phyloP scores from a whole-genome alignment of 2,797 vertebrate genomes.

The Rhinogobio ventralis region DNA sequence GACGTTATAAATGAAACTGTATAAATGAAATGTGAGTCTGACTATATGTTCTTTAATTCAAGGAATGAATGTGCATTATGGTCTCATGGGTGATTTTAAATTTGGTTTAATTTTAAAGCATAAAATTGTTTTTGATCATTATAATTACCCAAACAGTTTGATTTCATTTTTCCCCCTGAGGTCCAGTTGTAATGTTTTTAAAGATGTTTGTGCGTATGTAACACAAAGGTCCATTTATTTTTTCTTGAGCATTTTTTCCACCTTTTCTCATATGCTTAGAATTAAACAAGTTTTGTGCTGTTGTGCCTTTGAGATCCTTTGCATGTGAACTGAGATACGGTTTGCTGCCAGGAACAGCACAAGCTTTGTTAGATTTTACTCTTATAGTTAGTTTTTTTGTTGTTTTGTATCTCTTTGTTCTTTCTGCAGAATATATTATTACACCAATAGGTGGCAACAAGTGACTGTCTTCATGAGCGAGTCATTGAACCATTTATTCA shows the following conservation, averaged over 20 bases:
- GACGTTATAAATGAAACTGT: slow-evolving; percentile 5
- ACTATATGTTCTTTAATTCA: slow-evolving; percentile 8
- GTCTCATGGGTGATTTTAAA: not conserved
- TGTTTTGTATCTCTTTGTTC: not conserved
- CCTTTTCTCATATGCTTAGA: not conserved
- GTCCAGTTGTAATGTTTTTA: slow-evolving; percentile 22
- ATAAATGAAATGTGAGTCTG: not conserved
- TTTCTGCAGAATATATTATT: not conserved
- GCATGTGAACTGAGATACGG: not conserved
- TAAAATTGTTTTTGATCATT: slow-evolving; percentile 18
- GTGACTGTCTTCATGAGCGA: not conserved
- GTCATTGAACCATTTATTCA: not conserved
- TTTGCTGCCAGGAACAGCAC: not conserved
- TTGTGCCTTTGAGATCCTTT: slow-evolving; percentile 17
- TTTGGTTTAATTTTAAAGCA: slow-evolving; percentile 21
- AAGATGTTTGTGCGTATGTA: slow-evolving; percentile 2
- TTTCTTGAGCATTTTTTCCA: slow-evolving; percentile 16
- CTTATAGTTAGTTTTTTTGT: not conserved
- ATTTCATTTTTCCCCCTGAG: slow-evolving; percentile 5
- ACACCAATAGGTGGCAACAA: not conserved
- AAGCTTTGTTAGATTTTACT: not conserved
- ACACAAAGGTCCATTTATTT: slow-evolving; percentile 11
- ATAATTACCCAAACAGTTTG: slow-evolving; percentile 14
- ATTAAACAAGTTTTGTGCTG: slow-evolving; percentile 28
- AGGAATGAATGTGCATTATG: not conserved